These are phyloP conservation scores for Heterocephalus glaber DNA, from an alignment of 2,113 vertebrate genomes.

Conservation along the genomic window DNA sequence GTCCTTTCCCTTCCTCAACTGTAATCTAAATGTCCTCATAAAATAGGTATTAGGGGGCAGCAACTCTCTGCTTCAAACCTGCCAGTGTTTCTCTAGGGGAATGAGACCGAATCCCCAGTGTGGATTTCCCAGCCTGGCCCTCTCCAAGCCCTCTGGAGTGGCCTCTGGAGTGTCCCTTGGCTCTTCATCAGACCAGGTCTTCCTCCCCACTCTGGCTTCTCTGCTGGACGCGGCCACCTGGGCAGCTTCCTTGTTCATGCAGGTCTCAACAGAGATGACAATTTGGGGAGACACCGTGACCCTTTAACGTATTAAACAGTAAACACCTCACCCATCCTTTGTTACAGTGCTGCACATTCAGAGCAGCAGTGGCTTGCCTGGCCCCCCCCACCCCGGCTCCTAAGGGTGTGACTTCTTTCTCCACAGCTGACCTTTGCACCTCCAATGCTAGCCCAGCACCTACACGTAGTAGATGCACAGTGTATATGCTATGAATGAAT, in stretches of 20 bases:
- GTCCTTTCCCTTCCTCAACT: neutral
- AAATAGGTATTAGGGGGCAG: too few species aligned
- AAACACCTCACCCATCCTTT: neutral
- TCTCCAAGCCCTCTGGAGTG: neutral
- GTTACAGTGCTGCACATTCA: neutral
- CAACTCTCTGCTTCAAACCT: neutral
- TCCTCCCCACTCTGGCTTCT: neutral
- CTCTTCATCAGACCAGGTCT: neutral
- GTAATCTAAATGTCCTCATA: neutral
- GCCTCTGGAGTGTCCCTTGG: neutral
- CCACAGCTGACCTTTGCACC: neutral
- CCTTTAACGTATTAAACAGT: neutral
- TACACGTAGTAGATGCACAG: neutral
- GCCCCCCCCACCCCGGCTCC: rapidly evolving
- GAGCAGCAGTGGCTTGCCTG: neutral
- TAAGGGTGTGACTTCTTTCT: neutral
- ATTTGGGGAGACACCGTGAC: neutral
- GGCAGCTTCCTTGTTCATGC: neutral
- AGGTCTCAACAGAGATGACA: neutral
- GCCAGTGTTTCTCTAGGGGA: rapidly evolving
- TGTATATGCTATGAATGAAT: neutral
- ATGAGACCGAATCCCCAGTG: neutral
- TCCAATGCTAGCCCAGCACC: neutral
- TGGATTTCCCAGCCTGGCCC: too few species aligned
- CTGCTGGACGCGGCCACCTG: neutral